Evolutionary conservation across 2,113 vertebrate genomes (phyloP).

Genomic region (Myodes glareolus): DNA sequence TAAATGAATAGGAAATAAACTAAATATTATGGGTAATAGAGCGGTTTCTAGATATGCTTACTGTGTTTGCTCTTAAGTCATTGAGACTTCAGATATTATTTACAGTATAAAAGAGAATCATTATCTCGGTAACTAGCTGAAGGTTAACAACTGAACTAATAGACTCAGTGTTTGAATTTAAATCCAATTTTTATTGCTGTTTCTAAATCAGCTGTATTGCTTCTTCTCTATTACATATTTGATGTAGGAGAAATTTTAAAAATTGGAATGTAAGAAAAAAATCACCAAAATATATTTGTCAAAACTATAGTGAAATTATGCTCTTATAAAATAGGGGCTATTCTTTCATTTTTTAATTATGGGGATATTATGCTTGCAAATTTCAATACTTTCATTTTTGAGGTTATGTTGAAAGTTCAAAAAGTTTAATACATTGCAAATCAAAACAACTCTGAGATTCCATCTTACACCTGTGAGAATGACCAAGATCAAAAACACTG

Average conservation of each 20-base stretch:
- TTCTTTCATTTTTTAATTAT: not conserved
- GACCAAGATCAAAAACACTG: too few relatives aligned
- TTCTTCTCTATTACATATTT: not conserved
- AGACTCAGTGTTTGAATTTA: not conserved
- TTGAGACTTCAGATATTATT: not conserved
- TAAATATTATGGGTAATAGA: conserved; percentile 29
- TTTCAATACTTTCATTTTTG: not conserved
- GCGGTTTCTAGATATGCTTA: not conserved
- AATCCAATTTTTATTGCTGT: conserved; percentile 17
- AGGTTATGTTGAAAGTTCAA: not conserved
- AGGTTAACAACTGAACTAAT: not conserved
- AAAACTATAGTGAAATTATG: not conserved
- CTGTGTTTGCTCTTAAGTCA: not conserved
- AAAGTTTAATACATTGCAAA: not conserved
- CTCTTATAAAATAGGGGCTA: not conserved
- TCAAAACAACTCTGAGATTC: too few relatives aligned
- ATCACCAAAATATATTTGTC: conserved; percentile 10
- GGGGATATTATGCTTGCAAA: not conserved
- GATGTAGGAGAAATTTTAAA: not conserved
- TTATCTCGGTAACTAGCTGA: not conserved
- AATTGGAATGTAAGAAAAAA: conserved; percentile 8
- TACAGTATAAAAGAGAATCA: not conserved
- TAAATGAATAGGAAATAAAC: not conserved
- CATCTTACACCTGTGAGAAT: too few relatives aligned
- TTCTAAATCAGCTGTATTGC: conserved; percentile 13